Base-by-base conservation (phyloP, 2,797 vertebrate species). In the Parambassis ranga region DNA sequence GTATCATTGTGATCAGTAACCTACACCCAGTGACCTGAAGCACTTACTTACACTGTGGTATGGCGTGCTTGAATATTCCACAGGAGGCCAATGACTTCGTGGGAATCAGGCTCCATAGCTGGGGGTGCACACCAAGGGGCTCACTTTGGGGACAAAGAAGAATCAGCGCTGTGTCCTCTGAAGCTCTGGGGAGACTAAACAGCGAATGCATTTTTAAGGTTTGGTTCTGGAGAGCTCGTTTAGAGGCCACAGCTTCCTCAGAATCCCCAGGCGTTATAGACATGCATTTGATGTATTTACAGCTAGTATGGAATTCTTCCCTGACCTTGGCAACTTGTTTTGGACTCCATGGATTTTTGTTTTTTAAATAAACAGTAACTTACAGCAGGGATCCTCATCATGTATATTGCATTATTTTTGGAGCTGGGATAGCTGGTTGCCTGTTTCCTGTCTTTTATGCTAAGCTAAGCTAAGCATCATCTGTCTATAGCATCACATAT, bases 21-120 rank as follows among this genome's bases (percentile, higher is more conserved):
- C 41, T 28, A 41, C 26, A 66, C 26, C 36, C 41, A 35, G n/a
- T 14, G 38, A 33, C 55, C 63, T 60, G 1, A 10, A 77, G 73
- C 41, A 50, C 41, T 52, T 46, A 31, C 15, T 52, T 30, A 4
- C 20, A 16, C 32, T 15, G 8, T 8, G 13, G 41, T 38, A 14
- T 74, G 39, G 41, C 5, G 1, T 41, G 55, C 48, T 48, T 63
- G 36, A 52, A 19, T 26, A 44, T 51, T 62, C 51, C 38, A 32
- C 28, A 53, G 46, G 30, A 63, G 62, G 62, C 62, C 55, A 43
- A 43, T 62, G 56, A 61, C 68, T 75, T 82, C 71, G 47, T 86
- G 83, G 70, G 82, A 89, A 81, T 33, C 22, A 5, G 8, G 46
- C 43, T 71, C 24, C 0, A 56, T 41, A 63, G 57, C 32, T 4